Percentiles rank a stretch among this genome's conserved stretches.
Evolutionary conservation across 2,797 vertebrate species (phyloP).

Genomic region (Syngnathus acus): DNA sequence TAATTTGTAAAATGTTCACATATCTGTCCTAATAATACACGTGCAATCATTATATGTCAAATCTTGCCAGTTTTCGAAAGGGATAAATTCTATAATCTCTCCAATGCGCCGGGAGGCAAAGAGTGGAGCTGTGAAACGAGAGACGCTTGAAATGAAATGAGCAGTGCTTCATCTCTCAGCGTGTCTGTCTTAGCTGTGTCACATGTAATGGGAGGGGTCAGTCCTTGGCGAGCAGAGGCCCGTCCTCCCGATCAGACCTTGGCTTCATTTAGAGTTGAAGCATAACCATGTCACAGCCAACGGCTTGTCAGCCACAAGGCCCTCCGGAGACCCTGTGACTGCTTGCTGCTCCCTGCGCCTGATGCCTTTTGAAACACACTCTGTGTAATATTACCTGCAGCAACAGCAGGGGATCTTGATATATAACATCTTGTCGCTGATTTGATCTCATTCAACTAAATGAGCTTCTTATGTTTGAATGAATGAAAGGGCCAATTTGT

Average conservation of each 20-base stretch:
- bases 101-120: slow-evolving; percentile 13
- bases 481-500: background rate
- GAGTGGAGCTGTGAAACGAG: slow-evolving; percentile 42
- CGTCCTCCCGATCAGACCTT: slow-evolving; percentile 43
- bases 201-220: slow-evolving; percentile 58
- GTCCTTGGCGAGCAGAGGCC: slow-evolving; percentile 38
- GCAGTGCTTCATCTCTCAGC: slow-evolving; percentile 54
- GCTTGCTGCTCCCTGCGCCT: slow-evolving; percentile 36
- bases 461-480: background rate
- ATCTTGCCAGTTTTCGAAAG: background rate
- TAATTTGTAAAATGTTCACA: no score
- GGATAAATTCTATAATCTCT: slow-evolving; percentile 10
- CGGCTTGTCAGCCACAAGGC: slow-evolving; percentile 49
- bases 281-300: slow-evolving; percentile 39
- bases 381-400: slow-evolving; percentile 3
- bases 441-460: background rate
- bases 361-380: slow-evolving; percentile 4
- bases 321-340: slow-evolving; percentile 41
- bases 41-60: background rate
- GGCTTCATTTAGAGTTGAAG: slow-evolving; percentile 50
- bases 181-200: slow-evolving; percentile 55
- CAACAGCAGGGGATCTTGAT: slow-evolving; percentile 5
- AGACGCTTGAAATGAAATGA: slow-evolving; percentile 59
- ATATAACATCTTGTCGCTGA: background rate
- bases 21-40: no score